phyloP scores from a whole-genome alignment of 2,797 vertebrate genomes.

The Crocodylus rhombifer region DNA sequence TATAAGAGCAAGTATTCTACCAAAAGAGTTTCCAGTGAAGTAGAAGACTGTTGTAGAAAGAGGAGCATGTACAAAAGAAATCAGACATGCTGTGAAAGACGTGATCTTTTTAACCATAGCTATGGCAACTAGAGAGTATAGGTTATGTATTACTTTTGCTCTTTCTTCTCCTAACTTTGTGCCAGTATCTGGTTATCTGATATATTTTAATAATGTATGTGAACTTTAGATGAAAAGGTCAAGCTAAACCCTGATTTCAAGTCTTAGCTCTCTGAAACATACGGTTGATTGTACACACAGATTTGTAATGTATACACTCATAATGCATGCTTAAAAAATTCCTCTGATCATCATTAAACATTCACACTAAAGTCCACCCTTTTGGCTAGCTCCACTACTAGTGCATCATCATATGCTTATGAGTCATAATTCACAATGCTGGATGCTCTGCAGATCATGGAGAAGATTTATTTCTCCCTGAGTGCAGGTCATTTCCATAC shows the following conservation, averaged over 20 bases:
- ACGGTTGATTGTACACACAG: not conserved
- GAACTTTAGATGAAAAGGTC: constrained; percentile 32
- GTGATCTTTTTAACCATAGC: not conserved
- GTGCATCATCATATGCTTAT: not conserved
- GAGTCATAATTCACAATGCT: not conserved
- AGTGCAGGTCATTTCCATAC: constrained; percentile 36
- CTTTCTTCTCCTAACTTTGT: not conserved
- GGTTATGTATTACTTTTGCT: not conserved
- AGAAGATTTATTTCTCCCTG: constrained; percentile 19
- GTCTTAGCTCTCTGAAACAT: constrained; percentile 21
- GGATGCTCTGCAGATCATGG: constrained; percentile 10
- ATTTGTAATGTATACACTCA: not conserved
- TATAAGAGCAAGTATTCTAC: accelerated
- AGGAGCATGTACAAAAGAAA: not conserved
- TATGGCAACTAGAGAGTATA: not conserved
- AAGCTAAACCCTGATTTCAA: constrained; percentile 29
- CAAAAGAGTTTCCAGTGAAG: not conserved
- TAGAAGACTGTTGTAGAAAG: not conserved
- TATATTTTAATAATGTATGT: constrained; percentile 11
- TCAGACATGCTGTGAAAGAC: not conserved
- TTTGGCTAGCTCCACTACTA: not conserved
- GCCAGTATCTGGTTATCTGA: not conserved
- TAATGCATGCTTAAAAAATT: constrained; percentile 25
- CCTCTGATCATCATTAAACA: constrained; percentile 14
- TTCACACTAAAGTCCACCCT: not conserved